phyloP scores from a whole-genome alignment of 2,888 invertebrate species.

The Stenichneumon culpator region DNA sequence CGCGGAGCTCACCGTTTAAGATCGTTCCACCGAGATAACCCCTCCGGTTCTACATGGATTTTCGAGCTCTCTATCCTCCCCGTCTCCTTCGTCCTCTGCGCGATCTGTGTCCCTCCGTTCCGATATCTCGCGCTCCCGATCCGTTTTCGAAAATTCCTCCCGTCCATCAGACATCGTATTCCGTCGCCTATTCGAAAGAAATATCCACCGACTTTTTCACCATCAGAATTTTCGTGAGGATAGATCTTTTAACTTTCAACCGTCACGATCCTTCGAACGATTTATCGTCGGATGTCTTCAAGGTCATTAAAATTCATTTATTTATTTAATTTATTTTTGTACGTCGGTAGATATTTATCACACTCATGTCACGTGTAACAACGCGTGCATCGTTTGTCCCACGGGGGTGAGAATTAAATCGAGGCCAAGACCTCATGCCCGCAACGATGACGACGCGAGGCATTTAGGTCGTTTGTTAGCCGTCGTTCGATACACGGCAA shows the following conservation, averaged over 20 bases:
- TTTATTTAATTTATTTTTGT: background rate
- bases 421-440: slow-evolving; percentile 41
- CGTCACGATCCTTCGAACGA: background rate
- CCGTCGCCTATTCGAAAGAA: slow-evolving; percentile 39
- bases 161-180: slow-evolving; percentile 45
- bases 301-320: background rate
- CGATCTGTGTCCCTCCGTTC: background rate
- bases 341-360: background rate
- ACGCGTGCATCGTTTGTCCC: background rate
- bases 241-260: background rate
- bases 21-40: slow-evolving; percentile 60
- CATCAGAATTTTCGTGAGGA: background rate
- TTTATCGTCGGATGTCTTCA: background rate
- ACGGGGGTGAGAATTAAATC: slow-evolving; percentile 32
- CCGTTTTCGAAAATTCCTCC: slow-evolving; percentile 38
- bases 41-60: slow-evolving; percentile 61
- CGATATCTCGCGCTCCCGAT: slow-evolving; percentile 42
- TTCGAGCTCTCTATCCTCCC: slow-evolving; percentile 33
- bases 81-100: slow-evolving; percentile 10
- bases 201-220: background rate
- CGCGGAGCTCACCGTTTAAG: slow-evolving; percentile 49
- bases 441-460: slow-evolving; percentile 29
- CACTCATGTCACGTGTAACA: background rate
- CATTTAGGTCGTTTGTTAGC: slow-evolving; percentile 3
- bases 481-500: background rate